Conservation (phyloP, 2,888 invertebrate genomes). For the Tenodera sinensis region DNA sequence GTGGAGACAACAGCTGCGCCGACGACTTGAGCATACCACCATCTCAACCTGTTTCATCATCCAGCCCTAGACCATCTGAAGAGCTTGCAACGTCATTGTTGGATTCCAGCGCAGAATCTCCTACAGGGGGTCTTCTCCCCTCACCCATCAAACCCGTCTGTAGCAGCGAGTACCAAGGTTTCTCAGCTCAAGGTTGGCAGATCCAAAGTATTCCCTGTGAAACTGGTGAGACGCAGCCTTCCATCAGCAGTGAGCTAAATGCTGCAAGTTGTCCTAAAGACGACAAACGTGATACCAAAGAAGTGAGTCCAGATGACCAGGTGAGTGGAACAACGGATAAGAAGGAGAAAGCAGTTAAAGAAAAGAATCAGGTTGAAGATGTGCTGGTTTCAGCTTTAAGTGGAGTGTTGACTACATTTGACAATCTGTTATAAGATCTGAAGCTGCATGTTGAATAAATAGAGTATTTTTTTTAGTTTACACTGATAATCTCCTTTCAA, state of each 20-base stretch:
- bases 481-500: no score
- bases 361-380: constrained; percentile 16
- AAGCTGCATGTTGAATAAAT: neutral
- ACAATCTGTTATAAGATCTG: constrained; percentile 23
- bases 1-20: constrained; percentile 66
- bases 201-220: constrained; percentile 41
- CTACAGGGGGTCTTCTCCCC: constrained; percentile 52
- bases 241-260: neutral
- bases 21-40: constrained; percentile 43
- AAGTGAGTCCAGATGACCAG: neutral
- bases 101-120: constrained; percentile 40
- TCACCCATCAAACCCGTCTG: constrained; percentile 55
- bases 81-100: constrained; percentile 32
- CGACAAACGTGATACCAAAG: neutral
- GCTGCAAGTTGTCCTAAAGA: neutral
- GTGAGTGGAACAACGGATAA: neutral
- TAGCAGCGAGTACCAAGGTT: constrained; percentile 44
- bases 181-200: constrained; percentile 40
- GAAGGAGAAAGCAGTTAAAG: neutral
- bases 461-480: neutral
- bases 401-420: constrained; percentile 30
- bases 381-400: constrained; percentile 24
- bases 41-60: neutral
- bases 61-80: constrained; percentile 6
- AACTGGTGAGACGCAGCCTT: constrained; percentile 35